Base-by-base conservation (phyloP, 2,888 invertebrate species). In the Agonopterix heracliana region DNA sequence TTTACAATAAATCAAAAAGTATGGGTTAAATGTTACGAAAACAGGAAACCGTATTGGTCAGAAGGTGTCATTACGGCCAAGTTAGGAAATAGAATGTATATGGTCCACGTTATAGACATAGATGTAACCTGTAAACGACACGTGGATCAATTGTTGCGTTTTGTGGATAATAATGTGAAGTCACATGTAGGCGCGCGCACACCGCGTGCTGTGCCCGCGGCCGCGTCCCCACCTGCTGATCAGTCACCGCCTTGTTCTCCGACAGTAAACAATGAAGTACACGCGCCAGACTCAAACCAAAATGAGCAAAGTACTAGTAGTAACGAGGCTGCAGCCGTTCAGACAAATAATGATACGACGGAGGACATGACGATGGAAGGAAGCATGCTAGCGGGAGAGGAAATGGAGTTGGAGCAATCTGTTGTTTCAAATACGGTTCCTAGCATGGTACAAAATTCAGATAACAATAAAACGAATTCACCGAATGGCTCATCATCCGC, bases 71-170 rank as follows among this genome's bases (percentile, higher is more conserved):
- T 55, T 13, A 45, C 40, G n/a, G 9, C 13, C 42, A 50, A 50
- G 26, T 26, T 56, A 36, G 56, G 56, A 10, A 51, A 53, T 42
- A 52, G 43, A 47, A 54, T 54, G 56, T 54, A 41, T 45, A 41
- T n/a, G 12, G 40, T 54, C 17, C 48, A 26, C 3, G 26, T 54
- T 8, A n/a, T n/a, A 9, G 35, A 54, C 9, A 10, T 17, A 26
- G 46, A 47, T 14, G 36, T 9, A n/a, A 2, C 8, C 34, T 46
- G 48, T 34, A 45, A 42, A 10, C 46, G 54, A 3, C 52, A 54
- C 36, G 35, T 52, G 3, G 52, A 54, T 38, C 50, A 54, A 41
- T 35, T 54, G 34, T n/a, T 48, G 8, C 48, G 48, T 41, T 46
- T 47, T 36, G 35, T 35, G 9, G 9, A 35, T 35, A 35, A 9